Evolutionary conservation across 2,113 vertebrate genomes (phyloP).

Genomic region (Oryzias javanicus): DNA sequence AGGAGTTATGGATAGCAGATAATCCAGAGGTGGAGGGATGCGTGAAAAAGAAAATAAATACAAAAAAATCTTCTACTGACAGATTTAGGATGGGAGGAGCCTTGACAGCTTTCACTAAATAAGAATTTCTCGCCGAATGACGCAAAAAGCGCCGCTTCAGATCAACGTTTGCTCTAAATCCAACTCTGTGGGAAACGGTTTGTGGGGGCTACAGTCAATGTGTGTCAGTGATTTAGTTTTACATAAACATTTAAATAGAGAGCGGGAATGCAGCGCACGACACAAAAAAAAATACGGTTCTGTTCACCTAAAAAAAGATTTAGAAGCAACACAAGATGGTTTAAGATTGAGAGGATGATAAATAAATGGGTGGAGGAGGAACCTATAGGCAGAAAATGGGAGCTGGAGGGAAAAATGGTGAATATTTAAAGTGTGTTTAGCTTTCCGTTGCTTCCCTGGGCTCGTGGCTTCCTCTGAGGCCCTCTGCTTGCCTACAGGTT

Average conservation of each 20-base stretch:
- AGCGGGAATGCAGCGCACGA: too few species aligned
- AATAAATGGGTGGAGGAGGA: slow-evolving; percentile 19
- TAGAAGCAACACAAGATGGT: not conserved
- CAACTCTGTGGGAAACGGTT: too few species aligned
- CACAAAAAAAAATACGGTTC: too few species aligned
- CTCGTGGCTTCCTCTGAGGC: slow-evolving; percentile 11
- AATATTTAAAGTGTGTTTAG: slow-evolving; percentile 66
- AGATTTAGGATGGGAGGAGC: slow-evolving; percentile 19
- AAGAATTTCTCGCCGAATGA: slow-evolving; percentile 9
- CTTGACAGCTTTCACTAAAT: slow-evolving; percentile 11
- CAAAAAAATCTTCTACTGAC: slow-evolving; percentile 10
- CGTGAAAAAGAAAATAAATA: slow-evolving; percentile 14
- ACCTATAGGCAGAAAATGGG: slow-evolving; percentile 4
- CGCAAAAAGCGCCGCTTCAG: not conserved
- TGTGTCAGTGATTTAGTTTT: too few species aligned
- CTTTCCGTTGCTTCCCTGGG: slow-evolving; percentile 48
- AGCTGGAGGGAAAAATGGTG: slow-evolving; percentile 31
- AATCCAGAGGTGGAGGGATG: slow-evolving; percentile 60
- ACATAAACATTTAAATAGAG: too few species aligned
- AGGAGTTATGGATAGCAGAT: not conserved
- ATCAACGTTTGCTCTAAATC: too few species aligned
- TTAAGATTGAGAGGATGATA: slow-evolving; percentile 17
- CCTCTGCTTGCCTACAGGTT: slow-evolving; percentile 41
- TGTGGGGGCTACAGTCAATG: too few species aligned
- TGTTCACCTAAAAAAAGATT: too few species aligned